Base-by-base conservation (phyloP, 2,797 vertebrate species). In the Gymnocypris eckloni region DNA sequence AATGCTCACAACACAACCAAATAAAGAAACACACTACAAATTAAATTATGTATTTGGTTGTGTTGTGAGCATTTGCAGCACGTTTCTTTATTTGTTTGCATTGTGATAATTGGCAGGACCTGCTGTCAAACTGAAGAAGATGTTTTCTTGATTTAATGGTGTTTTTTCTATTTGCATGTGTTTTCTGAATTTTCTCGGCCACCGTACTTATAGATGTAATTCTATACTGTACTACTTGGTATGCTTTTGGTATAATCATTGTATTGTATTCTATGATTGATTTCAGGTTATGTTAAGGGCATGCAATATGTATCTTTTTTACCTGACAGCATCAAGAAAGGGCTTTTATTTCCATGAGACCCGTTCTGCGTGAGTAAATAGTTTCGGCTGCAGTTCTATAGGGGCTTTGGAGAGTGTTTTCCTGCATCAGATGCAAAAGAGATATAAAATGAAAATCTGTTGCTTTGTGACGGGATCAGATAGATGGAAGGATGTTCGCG, bases 381-480 rank as follows among this genome's bases (percentile, higher is more conserved):
- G 54, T 61, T 88, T 73, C 39, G 13, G 45, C 67, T 79, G 80
- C 66, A 82, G 73, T 66, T 82, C 72, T 78, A 72, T 45, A 33
- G 71, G 45, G 37, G 61, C 12, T 77, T 86, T 25, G 10, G 20
- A 25, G 6, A 33, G 13, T 52, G 73, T 82, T 88, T 78, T 84
- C 83, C 64, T 82, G 71, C 59, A 86, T 61, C 69, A 67, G 66
- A 72, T 43, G 13, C n/a, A 67, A 79, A 86, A 80, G 11, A 86
- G 43, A 80, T 72, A 50, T 69, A 81, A 52, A 88, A 82, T 67
- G 22, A 72, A 67, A 33, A 37, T 22, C 7, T n/a, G 56, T 39
- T n/a, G 7, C 25, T 79, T 69, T 79, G 64, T 79, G 64, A 70
- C 16, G 33, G 50, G 56, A 41, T 56, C 64, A 79, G 39, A 67